Base-by-base conservation (phyloP, 2,797 vertebrate species). In the Cryptoprocta ferox region DNA sequence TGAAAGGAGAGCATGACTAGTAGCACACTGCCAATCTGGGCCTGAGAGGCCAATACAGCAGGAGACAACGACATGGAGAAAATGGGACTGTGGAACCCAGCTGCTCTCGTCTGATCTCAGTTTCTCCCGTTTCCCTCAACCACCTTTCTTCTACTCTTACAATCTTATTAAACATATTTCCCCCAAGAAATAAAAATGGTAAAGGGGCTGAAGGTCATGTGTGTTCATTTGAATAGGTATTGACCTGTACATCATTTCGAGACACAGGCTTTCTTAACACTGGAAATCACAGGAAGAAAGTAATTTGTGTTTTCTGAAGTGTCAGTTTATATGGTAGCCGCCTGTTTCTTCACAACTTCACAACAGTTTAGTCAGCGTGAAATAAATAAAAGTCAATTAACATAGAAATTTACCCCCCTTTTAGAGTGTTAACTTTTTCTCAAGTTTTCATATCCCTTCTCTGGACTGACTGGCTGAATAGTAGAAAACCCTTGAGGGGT, bases 91-190 rank as follows among this genome's bases (percentile, higher is more conserved):
- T 37, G 45, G 50, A 24, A 73, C 24, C 66, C 16, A 86, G 37
- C 16, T 93, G 19, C 48, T 82, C 68, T 83, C 82, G 75, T 85
- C 81, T 87, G 35, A 71, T 78, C 42, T 81, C 70, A 91, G 92
- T 56, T 94, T 91, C 80, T 87, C 71, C 30, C 70, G 21, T 59
- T 86, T 96, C 87, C 66, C 63, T 91, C 80, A 75, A 61, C 16
- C 8, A 32, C 15, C 70, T 95, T 87, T 94, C 30, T 53, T n/a
- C 68, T 81, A 4, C 39, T 90, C 96, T 68, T 85, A 80, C 1
- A 75, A 89, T 48, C 83, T 87, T 89, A 81, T 93, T 84, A 37
- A 89, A 92, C 89, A 71, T 18, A 68, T 79, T 97, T 94, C 5
- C 21, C 21, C 53, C 30, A 93, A 70, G 35, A 95, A 90, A 96